phyloP scores from a whole-genome alignment of 2,113 vertebrate genomes.

The Penelope pileata region DNA sequence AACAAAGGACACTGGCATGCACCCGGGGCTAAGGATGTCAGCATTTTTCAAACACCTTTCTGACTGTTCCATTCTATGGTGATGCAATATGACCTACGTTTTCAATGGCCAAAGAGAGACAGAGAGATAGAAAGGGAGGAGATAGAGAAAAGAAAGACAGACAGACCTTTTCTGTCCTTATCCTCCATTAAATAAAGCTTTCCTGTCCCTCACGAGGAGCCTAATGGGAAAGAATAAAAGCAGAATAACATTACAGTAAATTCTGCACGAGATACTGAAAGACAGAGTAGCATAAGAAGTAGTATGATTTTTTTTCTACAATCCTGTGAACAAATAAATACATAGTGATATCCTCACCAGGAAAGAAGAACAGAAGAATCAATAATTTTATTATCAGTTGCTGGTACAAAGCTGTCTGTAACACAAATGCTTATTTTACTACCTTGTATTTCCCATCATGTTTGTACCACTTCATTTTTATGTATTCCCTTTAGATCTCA shows the following conservation, averaged over 20 bases:
- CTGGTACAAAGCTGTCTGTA: constrained; percentile 9
- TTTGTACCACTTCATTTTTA: not conserved
- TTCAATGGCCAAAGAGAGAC: constrained; percentile 78
- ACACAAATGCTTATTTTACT: constrained; percentile 25
- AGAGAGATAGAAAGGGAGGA: constrained; percentile 64
- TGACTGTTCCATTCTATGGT: constrained; percentile 74
- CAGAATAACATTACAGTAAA: constrained; percentile 47
- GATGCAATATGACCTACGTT: constrained; percentile 86
- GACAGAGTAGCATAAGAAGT: not conserved
- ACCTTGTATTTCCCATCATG: not conserved
- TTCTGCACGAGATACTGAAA: constrained; percentile 25
- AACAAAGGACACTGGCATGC: constrained; percentile 72
- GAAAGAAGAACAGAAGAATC: constrained; percentile 23
- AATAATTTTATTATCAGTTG: constrained; percentile 33
- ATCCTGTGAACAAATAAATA: constrained; percentile 50
- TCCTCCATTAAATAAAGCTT: constrained; percentile 74
- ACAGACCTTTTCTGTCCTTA: constrained; percentile 74
- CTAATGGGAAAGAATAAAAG: constrained; percentile 53
- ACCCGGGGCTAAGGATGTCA: constrained; percentile 76
- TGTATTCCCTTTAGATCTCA: constrained; percentile 13
- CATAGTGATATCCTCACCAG: constrained; percentile 10
- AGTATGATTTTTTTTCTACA: constrained; percentile 21
- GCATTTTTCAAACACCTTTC: constrained; percentile 80
- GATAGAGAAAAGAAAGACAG: constrained; percentile 62
- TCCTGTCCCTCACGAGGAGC: constrained; percentile 59